Conservation (phyloP, 2,888 invertebrate species). For the Zeuzera pyrina region DNA sequence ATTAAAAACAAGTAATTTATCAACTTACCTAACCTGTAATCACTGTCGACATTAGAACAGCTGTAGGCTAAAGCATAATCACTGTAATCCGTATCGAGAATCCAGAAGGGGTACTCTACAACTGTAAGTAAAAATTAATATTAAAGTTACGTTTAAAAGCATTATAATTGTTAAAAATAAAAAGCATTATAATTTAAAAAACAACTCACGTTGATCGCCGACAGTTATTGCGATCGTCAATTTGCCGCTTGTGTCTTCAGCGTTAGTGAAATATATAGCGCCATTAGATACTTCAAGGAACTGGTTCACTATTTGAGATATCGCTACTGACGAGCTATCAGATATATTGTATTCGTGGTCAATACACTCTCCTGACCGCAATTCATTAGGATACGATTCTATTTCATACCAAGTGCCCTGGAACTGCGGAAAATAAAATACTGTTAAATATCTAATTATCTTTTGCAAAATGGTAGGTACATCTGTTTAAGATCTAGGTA, state of each 20-base stretch:
- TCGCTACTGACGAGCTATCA: conserved; percentile 27
- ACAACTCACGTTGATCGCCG: conserved; percentile 23
- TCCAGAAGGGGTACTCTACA: conserved; percentile 25
- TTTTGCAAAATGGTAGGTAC: too few relatives aligned
- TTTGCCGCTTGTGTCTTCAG: conserved; percentile 30
- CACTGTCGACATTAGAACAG: conserved; percentile 23
- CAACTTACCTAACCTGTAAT: conserved; percentile 47
- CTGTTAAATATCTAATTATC: too few relatives aligned
- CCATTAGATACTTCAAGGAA: conserved; percentile 21
- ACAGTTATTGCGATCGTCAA: conserved; percentile 28
- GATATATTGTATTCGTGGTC: conserved; percentile 28
- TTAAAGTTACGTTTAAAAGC: neutral
- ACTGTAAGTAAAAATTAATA: neutral
- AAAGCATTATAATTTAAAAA: neutral
- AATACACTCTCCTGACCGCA: conserved; percentile 39
- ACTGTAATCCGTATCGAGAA: conserved; percentile 28
- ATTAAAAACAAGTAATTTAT: too few relatives aligned
- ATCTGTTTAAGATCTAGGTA: too few relatives aligned
- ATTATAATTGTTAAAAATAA: neutral
- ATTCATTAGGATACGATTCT: conserved; percentile 37
- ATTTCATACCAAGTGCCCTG: conserved; percentile 43
- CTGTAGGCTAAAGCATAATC: conserved; percentile 34
- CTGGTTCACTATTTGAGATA: conserved; percentile 28
- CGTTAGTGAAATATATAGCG: conserved; percentile 21
- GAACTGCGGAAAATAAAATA: too few relatives aligned